Percentiles rank a stretch among this genome's conserved stretches.
These are phyloP conservation scores for Huso huso DNA, from an alignment of 2,797 vertebrate species.

Conservation along the genomic window DNA sequence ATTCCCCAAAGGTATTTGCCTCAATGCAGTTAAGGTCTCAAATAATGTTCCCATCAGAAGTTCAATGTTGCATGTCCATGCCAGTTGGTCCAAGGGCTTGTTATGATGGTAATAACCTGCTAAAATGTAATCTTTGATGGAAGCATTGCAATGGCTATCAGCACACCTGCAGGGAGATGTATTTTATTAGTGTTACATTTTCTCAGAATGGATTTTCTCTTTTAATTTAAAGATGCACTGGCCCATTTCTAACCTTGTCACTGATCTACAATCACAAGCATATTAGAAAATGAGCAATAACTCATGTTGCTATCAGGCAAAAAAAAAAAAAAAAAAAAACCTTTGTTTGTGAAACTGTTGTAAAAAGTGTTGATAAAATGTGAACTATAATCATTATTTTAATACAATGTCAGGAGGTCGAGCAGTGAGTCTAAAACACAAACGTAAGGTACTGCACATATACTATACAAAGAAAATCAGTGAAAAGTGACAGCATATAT, in stretches of 20 bases:
- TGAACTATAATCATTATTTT: no score
- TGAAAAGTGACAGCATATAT: no score
- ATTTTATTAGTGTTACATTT: slow-evolving; percentile 60
- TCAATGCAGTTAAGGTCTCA: slow-evolving; percentile 66
- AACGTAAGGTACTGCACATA: no score
- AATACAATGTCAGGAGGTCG: no score
- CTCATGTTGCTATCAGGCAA: background rate
- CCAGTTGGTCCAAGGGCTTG: slow-evolving; percentile 72
- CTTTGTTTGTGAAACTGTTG: no score
- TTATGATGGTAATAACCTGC: slow-evolving; percentile 73
- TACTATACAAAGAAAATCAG: no score
- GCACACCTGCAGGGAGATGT: slow-evolving; percentile 72
- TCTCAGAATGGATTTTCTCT: slow-evolving; percentile 26
- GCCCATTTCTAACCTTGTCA: background rate
- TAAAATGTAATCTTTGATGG: slow-evolving; percentile 58
- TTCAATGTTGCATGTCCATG: slow-evolving; percentile 70
- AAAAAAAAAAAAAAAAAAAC: no score
- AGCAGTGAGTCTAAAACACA: no score
- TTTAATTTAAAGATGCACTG: slow-evolving; percentile 3
- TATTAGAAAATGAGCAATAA: background rate
- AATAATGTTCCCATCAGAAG: slow-evolving; percentile 68
- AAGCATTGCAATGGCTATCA: slow-evolving; percentile 63
- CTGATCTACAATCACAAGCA: background rate
- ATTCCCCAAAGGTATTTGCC: slow-evolving; percentile 56
- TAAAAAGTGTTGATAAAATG: no score